Evolutionary conservation across 2,888 invertebrate genomes (phyloP), one percentile per base, ranked within the genome.

Genomic region (Odontocolon sp.): DNA sequence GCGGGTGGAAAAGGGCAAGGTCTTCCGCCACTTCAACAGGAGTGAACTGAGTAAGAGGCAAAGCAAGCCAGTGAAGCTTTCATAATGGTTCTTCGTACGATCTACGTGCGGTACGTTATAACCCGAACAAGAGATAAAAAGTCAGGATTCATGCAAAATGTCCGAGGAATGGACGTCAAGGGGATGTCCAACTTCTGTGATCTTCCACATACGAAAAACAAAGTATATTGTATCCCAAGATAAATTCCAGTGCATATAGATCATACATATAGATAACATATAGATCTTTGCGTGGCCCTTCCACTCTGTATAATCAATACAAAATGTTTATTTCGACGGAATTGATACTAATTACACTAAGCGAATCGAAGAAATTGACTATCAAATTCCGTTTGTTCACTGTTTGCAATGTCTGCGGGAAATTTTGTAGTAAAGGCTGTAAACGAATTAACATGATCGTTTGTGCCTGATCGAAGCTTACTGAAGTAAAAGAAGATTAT

Each of bases 401-500:
- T n/a, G n/a, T n/a, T n/a, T n/a, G n/a, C n/a, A n/a, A n/a, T n/a
- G n/a, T n/a, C n/a, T n/a, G n/a, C n/a, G n/a, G n/a, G n/a, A n/a
- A n/a, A n/a, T n/a, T n/a, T n/a, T n/a, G n/a, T n/a, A n/a, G n/a
- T n/a, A n/a, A n/a, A n/a, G n/a, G n/a, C n/a, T n/a, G n/a, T n/a
- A n/a, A n/a, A n/a, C n/a, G n/a, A n/a, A n/a, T n/a, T n/a, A n/a
- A n/a, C n/a, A n/a, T n/a, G n/a, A n/a, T n/a, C n/a, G n/a, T n/a
- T n/a, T n/a, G n/a, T n/a, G n/a, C n/a, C n/a, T n/a, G n/a, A n/a
- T n/a, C n/a, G n/a, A n/a, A n/a, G n/a, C n/a, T n/a, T n/a, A n/a
- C n/a, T n/a, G n/a, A n/a, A 40, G 72, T 45, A 36, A 73, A 74
- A 67, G 69, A 56, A 69, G 54, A 63, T 52, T 18, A 57, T 63